Evolutionary conservation across 2,888 invertebrate genomes (phyloP), one percentile per base, ranked within the genome.

Genomic region (Seladonia tumulorum): DNA sequence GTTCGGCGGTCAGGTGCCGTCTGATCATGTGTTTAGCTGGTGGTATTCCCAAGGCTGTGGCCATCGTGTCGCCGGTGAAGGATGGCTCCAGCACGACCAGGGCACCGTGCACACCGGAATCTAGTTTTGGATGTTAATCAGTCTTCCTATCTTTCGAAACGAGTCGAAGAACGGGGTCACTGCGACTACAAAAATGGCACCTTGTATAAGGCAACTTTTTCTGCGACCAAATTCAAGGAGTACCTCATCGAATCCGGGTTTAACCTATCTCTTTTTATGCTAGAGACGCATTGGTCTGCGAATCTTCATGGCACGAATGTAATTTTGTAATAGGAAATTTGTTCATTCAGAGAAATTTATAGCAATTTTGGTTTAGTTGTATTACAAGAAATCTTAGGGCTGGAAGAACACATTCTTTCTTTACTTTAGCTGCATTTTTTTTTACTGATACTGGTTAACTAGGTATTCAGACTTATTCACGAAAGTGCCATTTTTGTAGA

Each of bases 81-180:
- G 98, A 98, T 25, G 98, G 98, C 94, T 99, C 99, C 92, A 99
- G 95, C 25, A 99, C 99, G 78, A 99, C 98, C 88, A 99, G 96
- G 18, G 99, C 99, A 85, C 99, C 99, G 94, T 99, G 99, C 14
- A 99, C 98, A 91, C 99, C 99, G 94, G 98, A 98, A 95, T 99
- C 98, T 97, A 76, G 45, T 45, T 73, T 66, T 10, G 18, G 22
- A 63, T 22, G 22, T 8, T 16, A 47, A 70, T 63, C 29, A 71
- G 57, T 16, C 22, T 39, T 39, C 39, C n/a, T 22, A 10, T 39
- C n/a, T 12, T 63, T 63, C 60, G 25, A 63, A 63, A 25, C 60
- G 16, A 14, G 25, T 16, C 16, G 60, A 29, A 29, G 16, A 29
- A 16, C 5, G 14, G 14, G 2, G 63, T 25, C 14, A 16, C 16